phyloP scores from a whole-genome alignment of 2,888 invertebrate genomes.

The Tiphia femorata region DNA sequence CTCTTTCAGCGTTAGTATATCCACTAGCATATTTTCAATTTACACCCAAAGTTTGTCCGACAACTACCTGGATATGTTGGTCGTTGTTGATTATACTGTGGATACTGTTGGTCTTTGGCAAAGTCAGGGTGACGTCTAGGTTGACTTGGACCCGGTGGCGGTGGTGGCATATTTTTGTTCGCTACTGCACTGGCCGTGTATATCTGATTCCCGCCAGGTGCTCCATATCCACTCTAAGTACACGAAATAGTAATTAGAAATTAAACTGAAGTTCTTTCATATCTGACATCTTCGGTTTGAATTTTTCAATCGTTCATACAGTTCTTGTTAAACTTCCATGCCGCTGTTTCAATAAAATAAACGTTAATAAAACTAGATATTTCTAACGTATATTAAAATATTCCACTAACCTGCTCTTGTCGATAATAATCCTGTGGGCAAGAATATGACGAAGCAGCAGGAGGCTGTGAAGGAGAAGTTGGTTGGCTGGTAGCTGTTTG shows the following conservation, averaged over 20 bases:
- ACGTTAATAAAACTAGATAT: neutral
- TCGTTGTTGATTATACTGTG: conserved; percentile 76
- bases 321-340: too few relatives aligned
- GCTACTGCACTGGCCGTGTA: conserved; percentile 69
- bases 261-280: too few relatives aligned
- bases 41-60: neutral
- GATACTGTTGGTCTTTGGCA: conserved; percentile 81
- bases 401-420: conserved; percentile 72
- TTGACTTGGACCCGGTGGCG: conserved; percentile 74
- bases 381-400: neutral
- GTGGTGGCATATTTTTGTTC: conserved; percentile 75
- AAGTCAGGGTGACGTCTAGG: conserved; percentile 87
- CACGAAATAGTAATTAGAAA: too few relatives aligned
- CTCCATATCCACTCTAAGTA: conserved; percentile 59
- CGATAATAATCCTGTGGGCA: conserved; percentile 70
- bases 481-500: conserved; percentile 82
- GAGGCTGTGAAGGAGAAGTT: conserved; percentile 82
- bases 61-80: conserved; percentile 75
- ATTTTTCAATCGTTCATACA: too few relatives aligned
- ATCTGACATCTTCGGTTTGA: too few relatives aligned
- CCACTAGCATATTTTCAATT: neutral
- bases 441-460: conserved; percentile 71
- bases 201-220: conserved; percentile 66
- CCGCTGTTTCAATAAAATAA: neutral
- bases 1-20: too few relatives aligned